Percentiles rank a stretch among this genome's conserved stretches.
These are phyloP conservation scores for Antechinus stuartii DNA, from an alignment of 2,113 vertebrate species.

Conservation along the genomic window DNA sequence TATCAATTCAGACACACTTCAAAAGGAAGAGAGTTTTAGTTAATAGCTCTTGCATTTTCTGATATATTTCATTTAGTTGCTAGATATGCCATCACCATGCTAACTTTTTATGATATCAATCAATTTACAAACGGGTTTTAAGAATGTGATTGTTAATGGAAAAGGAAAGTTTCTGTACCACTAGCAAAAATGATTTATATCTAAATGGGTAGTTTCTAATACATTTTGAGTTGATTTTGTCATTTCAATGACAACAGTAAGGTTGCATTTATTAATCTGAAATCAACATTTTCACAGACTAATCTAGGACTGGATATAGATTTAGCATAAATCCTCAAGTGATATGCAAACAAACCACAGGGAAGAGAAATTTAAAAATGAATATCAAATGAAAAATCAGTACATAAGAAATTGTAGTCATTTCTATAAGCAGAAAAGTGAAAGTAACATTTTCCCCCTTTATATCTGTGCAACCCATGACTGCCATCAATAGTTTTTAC, in stretches of 20 bases:
- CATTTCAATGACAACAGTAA: not conserved
- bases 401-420: not conserved
- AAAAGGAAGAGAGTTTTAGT: constrained; percentile 2
- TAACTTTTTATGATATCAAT: not conserved
- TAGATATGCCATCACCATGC: not conserved
- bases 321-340: constrained; percentile 30
- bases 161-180: constrained; percentile 23
- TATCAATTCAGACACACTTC: not conserved
- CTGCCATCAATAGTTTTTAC: not conserved
- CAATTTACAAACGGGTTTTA: constrained; percentile 23
- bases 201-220: not conserved
- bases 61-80: not conserved
- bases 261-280: not conserved
- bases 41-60: not conserved
- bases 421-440: not conserved
- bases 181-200: constrained; percentile 18
- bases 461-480: not conserved
- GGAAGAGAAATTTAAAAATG: constrained; percentile 3
- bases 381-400: not conserved
- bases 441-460: no score
- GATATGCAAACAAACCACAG: not conserved
- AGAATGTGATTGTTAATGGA: not conserved
- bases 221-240: constrained; percentile 25
- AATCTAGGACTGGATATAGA: not conserved
- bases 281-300: constrained; percentile 9